phyloP scores from a whole-genome alignment of 2,113 vertebrate genomes.

The Nannospalax galili region DNA sequence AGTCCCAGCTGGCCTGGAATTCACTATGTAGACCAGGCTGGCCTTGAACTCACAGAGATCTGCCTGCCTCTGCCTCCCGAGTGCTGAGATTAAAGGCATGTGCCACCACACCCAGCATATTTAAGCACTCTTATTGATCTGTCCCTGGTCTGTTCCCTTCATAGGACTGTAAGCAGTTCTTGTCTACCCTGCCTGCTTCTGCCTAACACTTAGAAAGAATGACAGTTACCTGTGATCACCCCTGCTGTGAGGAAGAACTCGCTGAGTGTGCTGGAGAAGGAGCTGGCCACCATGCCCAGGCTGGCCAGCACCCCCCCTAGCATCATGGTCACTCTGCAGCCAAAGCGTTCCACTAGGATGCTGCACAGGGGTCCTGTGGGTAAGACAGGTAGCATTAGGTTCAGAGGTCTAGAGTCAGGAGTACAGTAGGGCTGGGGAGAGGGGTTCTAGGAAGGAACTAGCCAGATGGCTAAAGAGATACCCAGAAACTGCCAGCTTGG shows the following conservation, averaged over 20 bases:
- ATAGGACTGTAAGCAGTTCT: neutral
- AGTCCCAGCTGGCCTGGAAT: too few species aligned
- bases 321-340: constrained; percentile 92
- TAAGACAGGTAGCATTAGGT: neutral
- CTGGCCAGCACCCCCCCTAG: constrained; percentile 93
- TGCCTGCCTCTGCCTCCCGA: too few species aligned
- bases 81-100: too few species aligned
- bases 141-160: neutral
- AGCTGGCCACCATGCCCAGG: constrained; percentile 92
- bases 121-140: neutral
- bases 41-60: too few species aligned
- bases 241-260: constrained; percentile 93
- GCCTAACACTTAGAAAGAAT: neutral
- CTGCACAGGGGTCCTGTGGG: constrained; percentile 94
- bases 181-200: neutral
- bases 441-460: neutral
- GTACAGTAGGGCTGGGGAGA: neutral
- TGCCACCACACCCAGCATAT: too few species aligned
- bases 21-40: too few species aligned
- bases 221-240: constrained; percentile 91
- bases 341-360: constrained; percentile 91
- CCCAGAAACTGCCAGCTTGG: neutral
- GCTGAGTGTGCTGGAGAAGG: constrained; percentile 90
- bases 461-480: neutral
- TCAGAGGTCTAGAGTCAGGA: neutral